A percentile compares a stretch with the other conserved stretches of the same genome.
Evolutionary conservation across 2,888 invertebrate genomes (phyloP).

Genomic region (Tenthredo scrophulariae): DNA sequence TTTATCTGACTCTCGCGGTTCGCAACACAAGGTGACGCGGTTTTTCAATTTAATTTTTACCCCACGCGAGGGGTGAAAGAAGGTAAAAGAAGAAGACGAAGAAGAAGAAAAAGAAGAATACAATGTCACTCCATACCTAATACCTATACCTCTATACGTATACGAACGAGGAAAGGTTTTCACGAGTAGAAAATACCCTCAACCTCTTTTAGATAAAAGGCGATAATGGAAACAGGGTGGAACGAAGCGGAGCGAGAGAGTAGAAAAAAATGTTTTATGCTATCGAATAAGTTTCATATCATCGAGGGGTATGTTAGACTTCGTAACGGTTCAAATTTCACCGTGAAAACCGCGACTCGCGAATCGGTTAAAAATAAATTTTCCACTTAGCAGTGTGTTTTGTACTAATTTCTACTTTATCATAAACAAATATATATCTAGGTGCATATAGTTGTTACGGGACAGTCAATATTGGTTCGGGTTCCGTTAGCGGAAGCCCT

Average conservation of each 20-base stretch:
- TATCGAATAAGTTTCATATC: slow-evolving; percentile 3
- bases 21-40: neutral
- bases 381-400: neutral
- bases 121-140: neutral
- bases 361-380: neutral
- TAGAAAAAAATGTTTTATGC: neutral
- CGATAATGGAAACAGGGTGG: neutral
- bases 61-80: neutral
- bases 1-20: slow-evolving; percentile 42
- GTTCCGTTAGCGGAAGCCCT: slow-evolving; percentile 38
- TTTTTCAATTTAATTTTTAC: slow-evolving; percentile 34
- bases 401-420: slow-evolving; percentile 6
- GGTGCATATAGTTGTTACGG: slow-evolving; percentile 27
- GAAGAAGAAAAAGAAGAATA: neutral
- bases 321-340: neutral
- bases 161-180: neutral
- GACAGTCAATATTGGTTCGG: slow-evolving; percentile 40
- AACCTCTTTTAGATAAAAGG: slow-evolving; percentile 2
- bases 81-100: neutral
- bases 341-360: neutral
- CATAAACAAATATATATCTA: slow-evolving; percentile 30
- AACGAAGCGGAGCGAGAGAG: neutral
- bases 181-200: neutral
- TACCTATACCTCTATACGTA: neutral
- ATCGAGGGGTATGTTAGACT: neutral